Percentiles rank a stretch among this genome's conserved stretches.
Evolutionary conservation across 2,113 vertebrate genomes (phyloP).

Genomic region (Tragelaphus strepsiceros): DNA sequence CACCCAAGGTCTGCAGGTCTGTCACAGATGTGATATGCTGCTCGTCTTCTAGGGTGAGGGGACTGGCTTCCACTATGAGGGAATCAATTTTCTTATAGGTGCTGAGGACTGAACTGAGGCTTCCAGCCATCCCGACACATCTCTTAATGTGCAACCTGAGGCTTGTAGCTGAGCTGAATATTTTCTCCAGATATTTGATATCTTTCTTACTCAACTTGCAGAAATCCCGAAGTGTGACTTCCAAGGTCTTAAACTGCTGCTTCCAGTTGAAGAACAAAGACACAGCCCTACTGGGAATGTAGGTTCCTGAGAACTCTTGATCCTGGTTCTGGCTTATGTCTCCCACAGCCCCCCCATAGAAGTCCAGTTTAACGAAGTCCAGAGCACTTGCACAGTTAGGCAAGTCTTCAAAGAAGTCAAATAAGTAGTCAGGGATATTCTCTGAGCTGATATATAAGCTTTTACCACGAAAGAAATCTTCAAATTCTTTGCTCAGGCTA

Average conservation of each 20-base stretch:
- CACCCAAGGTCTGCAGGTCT: conserved; percentile 56
- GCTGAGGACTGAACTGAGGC: conserved; percentile 54
- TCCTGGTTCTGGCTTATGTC: neutral
- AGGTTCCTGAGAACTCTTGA: conserved; percentile 14
- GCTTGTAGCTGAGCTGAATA: conserved; percentile 65
- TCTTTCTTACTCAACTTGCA: conserved; percentile 63
- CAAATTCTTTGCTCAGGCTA: conserved; percentile 65
- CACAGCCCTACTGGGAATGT: conserved; percentile 68
- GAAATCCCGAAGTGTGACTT: conserved; percentile 70
- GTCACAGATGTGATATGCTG: conserved; percentile 47
- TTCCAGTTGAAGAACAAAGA: conserved; percentile 75
- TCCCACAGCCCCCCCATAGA: conserved; percentile 36
- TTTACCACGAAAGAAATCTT: conserved; percentile 68
- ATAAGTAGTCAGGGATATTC: conserved; percentile 70
- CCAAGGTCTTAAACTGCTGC: conserved; percentile 67
- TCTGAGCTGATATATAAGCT: conserved; percentile 68
- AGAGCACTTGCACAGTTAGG: conserved; percentile 70
- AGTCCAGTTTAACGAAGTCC: conserved; percentile 66
- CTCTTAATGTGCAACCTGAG: conserved; percentile 66
- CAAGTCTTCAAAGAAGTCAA: conserved; percentile 72
- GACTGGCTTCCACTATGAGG: conserved; percentile 63
- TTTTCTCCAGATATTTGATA: conserved; percentile 73
- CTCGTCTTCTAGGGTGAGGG: conserved; percentile 66
- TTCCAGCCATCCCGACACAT: conserved; percentile 52
- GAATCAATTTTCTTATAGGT: conserved; percentile 59